Base-by-base conservation (phyloP, 1,140 invertebrate species). In the Drosophila simulans region DNA sequence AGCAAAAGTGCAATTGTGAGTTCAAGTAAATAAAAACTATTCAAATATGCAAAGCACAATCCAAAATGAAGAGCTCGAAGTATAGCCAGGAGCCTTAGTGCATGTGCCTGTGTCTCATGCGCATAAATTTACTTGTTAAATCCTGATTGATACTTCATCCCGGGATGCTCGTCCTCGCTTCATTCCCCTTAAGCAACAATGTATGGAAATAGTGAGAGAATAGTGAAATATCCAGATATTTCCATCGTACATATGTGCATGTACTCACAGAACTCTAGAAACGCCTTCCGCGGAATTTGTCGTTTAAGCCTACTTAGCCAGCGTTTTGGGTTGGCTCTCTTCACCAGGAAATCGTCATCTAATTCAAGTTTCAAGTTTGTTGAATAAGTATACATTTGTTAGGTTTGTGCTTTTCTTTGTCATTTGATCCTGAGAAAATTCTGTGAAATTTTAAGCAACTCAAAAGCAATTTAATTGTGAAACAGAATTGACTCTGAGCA, bases 21-120 rank as follows among this genome's bases (percentile, higher is more conserved):
- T 89, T 90, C 77, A 90, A 90, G 85, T 89, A 90, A 89, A 90
- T 89, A 90, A 90, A 89, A 89, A 90, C 81, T 85, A 78, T 85
- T 89, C 80, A 90, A 90, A 89, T 89, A 89, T 89, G 85, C 81
- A 89, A 90, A 90, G 79, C 73, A 89, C 80, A 88, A 83, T 83
- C 70, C 71, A 88, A 80, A 79, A 88, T 88, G 80, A 88, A 88
- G 43, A 69, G 73, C 43, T 55, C 59, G 42, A 45, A 56, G 66
- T 48, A 27, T 39, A 35, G 43, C 70, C 52, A 13, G 59, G 34
- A 55, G 52, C 34, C 66, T 8, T 43, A 27, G 57, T 63, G 63
- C 45, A 35, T 57, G 39, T 49, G 56, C 43, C 51, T 52, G 46
- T 49, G 64, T 58, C 80, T 80, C 69, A 75, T 78, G 85, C 90